Base-by-base conservation (phyloP, 2,113 vertebrate species). In the Etheostoma cragini region DNA sequence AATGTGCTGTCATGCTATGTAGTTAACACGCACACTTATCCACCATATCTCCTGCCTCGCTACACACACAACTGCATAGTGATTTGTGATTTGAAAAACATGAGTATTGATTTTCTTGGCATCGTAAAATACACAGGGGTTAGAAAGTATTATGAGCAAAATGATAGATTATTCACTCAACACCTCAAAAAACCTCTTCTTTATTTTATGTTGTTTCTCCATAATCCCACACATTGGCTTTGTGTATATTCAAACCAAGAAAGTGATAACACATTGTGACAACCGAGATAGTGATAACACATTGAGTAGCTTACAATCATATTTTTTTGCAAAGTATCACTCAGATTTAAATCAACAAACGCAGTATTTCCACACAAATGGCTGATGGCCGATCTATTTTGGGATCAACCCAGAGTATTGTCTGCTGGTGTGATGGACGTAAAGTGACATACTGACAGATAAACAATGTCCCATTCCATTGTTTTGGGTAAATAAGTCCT, bases 21-120 rank as follows among this genome's bases (percentile, higher is more conserved):
- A 54, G 35, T 38, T 30, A 1, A 13, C 46, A 56, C 21, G 8
- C 5, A 24, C n/a, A 63, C 26, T 63, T 11, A 64, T 45, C 26
- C 38, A 62, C 21, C n/a, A 22, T 67, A 45, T 47, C 33, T 76
- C 12, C 52, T 54, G 50, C 24, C 46, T 42, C 17, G 0, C 4
- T 66, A n/a, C 47, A 76, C 49, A 49, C 38, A 56, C 6, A 33
- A 24, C 53, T 30, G 8, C 6, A 16, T 15, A 54, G 30, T 57
- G 21, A 57, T 72, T 72, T 24, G 3, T 64, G 24, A 46, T 76
- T 76, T 77, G 30, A 72, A 81, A 79, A 80, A 24, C 42, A 49
- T 1, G 15, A 35, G 26, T 65, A 69, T 73, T 62, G 73, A 85
- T 81, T 81, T 81, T 65, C 24, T n/a, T 46, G 38, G 60, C 22